Evolutionary conservation across 2,888 invertebrate species (phyloP).

Genomic region (Anthophora plumipes): DNA sequence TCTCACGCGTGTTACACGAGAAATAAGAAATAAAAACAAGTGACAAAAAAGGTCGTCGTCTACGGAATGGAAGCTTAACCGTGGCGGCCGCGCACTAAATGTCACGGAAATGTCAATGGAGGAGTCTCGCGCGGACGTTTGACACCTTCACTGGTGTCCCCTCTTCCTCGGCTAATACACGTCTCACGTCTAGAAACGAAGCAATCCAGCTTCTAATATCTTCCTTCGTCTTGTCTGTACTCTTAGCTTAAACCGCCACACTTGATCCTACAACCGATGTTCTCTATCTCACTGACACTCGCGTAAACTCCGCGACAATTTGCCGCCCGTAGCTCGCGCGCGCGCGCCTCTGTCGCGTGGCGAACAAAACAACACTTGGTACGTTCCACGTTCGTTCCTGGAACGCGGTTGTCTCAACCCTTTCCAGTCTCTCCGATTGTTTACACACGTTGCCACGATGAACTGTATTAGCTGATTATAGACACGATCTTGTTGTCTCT

Average conservation of each 20-base stretch:
- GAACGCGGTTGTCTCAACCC: not conserved
- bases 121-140: slow-evolving; percentile 67
- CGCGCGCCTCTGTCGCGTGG: too few relatives aligned
- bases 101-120: slow-evolving; percentile 77
- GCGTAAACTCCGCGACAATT: slow-evolving; percentile 3
- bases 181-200: too few relatives aligned
- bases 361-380: slow-evolving; percentile 22
- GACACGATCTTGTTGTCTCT: too few relatives aligned
- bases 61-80: slow-evolving; percentile 4
- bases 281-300: slow-evolving; percentile 22
- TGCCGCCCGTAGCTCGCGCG: not conserved
- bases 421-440: slow-evolving; percentile 31
- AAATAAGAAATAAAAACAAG: too few relatives aligned
- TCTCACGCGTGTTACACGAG: slow-evolving; percentile 67
- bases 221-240: too few relatives aligned
- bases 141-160: slow-evolving; percentile 64
- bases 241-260: not conserved
- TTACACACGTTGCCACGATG: slow-evolving; percentile 20
- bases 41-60: slow-evolving; percentile 47
- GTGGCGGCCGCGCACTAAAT: slow-evolving; percentile 69
- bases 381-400: not conserved
- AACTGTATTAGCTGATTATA: too few relatives aligned
- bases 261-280: not conserved
- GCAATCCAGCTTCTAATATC: too few relatives aligned
- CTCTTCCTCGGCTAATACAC: too few relatives aligned